Percentiles rank a stretch among this genome's conserved stretches.
phyloP scores from a whole-genome alignment of 2,113 vertebrate genomes.

The Gasterosteus nipponicus region DNA sequence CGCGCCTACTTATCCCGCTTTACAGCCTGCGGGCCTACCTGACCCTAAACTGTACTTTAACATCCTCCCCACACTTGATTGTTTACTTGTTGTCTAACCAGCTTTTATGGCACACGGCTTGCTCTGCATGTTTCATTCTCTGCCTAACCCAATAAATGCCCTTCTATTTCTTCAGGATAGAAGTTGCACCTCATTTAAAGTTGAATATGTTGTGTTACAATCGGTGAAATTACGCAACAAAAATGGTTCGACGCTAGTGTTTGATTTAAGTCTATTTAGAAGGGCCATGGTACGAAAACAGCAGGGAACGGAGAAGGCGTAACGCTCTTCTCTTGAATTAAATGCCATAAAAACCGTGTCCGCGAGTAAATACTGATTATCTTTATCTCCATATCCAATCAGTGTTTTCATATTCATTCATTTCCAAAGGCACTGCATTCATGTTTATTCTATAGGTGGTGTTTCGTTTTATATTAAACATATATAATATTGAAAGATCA shows the following conservation, averaged over 20 bases:
- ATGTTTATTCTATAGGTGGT: neutral
- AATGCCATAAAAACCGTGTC: slow-evolving; percentile 5
- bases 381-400: neutral
- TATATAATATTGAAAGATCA: neutral
- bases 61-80: slow-evolving; percentile 57
- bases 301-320: neutral
- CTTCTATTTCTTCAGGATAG: neutral
- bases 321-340: neutral
- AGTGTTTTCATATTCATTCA: neutral
- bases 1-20: slow-evolving; percentile 62
- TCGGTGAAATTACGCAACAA: neutral
- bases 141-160: slow-evolving; percentile 10
- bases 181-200: neutral
- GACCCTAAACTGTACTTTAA: slow-evolving; percentile 62
- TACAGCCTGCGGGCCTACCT: slow-evolving; percentile 66
- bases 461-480: too few relatives aligned
- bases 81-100: slow-evolving; percentile 72
- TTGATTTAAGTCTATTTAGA: neutral
- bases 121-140: slow-evolving; percentile 49
- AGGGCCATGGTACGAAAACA: neutral
- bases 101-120: slow-evolving; percentile 62
- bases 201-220: neutral
- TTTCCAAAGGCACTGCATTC: neutral
- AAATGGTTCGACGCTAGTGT: neutral
- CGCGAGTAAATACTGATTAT: slow-evolving; percentile 11